Evolutionary conservation across 1,140 invertebrate genomes (phyloP).

Genomic region (Caerostris darwini): DNA sequence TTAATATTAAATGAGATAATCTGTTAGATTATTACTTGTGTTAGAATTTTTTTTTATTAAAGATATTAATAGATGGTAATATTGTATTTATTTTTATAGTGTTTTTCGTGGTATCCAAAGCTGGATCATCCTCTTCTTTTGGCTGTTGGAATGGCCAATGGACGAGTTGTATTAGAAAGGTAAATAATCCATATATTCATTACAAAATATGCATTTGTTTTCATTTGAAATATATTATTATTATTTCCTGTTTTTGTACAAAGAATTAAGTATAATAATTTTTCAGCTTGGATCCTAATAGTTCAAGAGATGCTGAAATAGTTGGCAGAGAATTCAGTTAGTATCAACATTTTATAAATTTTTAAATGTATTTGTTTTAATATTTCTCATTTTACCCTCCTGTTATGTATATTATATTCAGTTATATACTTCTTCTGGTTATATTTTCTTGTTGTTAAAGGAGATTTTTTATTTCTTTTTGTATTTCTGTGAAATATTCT

Average conservation of each 20-base stretch:
- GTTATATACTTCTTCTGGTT: no score
- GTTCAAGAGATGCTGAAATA: constrained; percentile 68
- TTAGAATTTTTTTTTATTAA: background rate
- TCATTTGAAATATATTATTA: background rate
- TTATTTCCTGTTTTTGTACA: no score
- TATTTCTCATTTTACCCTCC: no score
- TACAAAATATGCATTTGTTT: background rate
- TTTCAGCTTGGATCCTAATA: constrained; percentile 50
- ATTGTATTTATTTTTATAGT: constrained; percentile 7
- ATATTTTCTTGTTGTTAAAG: no score
- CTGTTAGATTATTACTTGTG: background rate
- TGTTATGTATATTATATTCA: no score
- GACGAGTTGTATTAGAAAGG: constrained; percentile 58
- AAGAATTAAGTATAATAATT: background rate
- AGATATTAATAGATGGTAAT: background rate
- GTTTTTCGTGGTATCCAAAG: constrained; percentile 70
- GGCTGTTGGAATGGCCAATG: constrained; percentile 67
- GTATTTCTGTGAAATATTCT: no score
- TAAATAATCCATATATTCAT: background rate
- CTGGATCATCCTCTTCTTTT: constrained; percentile 58
- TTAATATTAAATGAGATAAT: background rate
- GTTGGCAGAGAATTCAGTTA: constrained; percentile 67
- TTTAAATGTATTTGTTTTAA: no score
- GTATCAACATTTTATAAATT: background rate
- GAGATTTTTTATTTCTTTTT: no score